phyloP scores from a whole-genome alignment of 2,797 vertebrate genomes.

The Xiphophorus birchmanni region DNA sequence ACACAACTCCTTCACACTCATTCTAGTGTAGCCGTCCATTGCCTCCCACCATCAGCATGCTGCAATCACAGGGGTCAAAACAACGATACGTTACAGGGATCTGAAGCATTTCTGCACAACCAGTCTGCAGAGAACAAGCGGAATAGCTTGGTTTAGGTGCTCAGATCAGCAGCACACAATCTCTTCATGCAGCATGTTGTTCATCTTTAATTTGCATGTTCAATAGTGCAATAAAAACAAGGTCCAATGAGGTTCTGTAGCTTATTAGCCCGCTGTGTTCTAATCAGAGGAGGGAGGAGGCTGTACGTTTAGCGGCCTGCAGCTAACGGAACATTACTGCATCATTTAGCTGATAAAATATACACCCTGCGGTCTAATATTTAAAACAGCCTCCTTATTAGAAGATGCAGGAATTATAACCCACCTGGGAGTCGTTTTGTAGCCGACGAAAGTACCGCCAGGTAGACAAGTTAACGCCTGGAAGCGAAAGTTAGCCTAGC shows the following conservation, averaged over 20 bases:
- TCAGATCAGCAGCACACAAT: not conserved
- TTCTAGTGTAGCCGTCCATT: constrained; percentile 90
- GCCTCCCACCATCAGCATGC: constrained; percentile 88
- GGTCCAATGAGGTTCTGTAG: constrained; percentile 2
- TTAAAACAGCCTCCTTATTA: too few relatives aligned
- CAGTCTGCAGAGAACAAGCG: constrained; percentile 7
- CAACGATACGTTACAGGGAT: not conserved
- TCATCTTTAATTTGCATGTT: not conserved
- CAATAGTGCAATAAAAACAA: not conserved
- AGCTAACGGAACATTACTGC: constrained; percentile 40
- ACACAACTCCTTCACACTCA: constrained; percentile 93
- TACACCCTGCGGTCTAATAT: accelerated
- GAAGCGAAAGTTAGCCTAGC: constrained; percentile 69
- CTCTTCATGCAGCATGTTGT: not conserved
- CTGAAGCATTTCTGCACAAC: constrained; percentile 13
- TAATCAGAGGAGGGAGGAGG: constrained; percentile 44
- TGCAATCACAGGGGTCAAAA: constrained; percentile 58
- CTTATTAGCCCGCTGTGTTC: constrained; percentile 33
- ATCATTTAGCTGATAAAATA: not conserved
- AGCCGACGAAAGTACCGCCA: constrained; percentile 60
- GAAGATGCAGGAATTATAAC: not conserved
- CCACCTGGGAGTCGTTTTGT: constrained; percentile 77
- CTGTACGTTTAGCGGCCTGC: constrained; percentile 33
- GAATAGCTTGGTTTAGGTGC: not conserved
- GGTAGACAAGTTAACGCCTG: constrained; percentile 39